Conservation (phyloP, 2,888 invertebrate genomes). For the Troglohyphantes excavatus region DNA sequence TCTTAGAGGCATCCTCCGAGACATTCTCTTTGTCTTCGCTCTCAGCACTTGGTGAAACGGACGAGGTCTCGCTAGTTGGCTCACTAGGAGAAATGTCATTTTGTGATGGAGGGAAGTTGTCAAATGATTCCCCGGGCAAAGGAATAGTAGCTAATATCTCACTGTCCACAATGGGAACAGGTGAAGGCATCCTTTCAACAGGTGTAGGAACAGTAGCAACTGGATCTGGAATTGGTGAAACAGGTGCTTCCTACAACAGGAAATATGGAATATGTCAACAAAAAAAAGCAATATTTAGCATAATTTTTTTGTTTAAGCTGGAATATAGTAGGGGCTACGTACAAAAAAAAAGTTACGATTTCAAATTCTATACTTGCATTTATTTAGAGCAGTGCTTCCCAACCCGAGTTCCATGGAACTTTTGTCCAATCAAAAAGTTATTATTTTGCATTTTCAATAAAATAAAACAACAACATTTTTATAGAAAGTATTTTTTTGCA, state of each 20-base stretch:
- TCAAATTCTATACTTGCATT: too few relatives aligned
- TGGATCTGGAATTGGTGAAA: background rate
- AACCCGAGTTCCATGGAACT: too few relatives aligned
- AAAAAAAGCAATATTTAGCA: too few relatives aligned
- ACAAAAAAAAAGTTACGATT: too few relatives aligned
- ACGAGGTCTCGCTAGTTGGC: conserved; percentile 32
- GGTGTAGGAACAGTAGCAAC: conserved; percentile 4
- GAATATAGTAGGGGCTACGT: too few relatives aligned
- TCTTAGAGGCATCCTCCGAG: conserved; percentile 21
- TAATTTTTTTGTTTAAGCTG: too few relatives aligned
- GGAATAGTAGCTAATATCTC: conserved; percentile 57
- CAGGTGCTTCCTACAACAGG: conserved; percentile 2
- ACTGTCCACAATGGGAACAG: conserved; percentile 53
- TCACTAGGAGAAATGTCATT: conserved; percentile 45
- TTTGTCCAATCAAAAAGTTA: too few relatives aligned
- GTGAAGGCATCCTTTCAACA: conserved; percentile 15
- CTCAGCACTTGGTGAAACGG: conserved; percentile 63
- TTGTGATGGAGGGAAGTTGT: background rate
- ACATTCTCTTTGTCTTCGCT: conserved; percentile 67
- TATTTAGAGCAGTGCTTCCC: too few relatives aligned
- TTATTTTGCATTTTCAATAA: too few relatives aligned
- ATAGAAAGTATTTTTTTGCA: too few relatives aligned
- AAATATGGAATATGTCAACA: too few relatives aligned
- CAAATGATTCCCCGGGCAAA: conserved; percentile 36
- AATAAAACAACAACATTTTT: too few relatives aligned